phyloP scores from a whole-genome alignment of 2,888 invertebrate genomes.

The Stenchaetothrips biformis region DNA sequence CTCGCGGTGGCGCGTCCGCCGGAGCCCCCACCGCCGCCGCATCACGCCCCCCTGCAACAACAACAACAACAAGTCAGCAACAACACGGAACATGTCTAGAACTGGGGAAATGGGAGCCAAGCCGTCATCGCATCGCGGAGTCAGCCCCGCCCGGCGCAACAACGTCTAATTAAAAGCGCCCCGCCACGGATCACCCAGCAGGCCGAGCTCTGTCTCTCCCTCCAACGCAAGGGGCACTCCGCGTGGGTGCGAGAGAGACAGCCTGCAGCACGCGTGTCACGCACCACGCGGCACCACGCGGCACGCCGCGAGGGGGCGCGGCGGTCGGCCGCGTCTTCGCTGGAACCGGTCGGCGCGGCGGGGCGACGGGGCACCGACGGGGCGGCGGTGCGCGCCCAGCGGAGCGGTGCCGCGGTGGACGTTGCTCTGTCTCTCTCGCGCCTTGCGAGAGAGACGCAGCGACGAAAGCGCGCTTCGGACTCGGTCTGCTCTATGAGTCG shows the following conservation, averaged over 20 bases:
- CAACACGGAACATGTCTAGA: background rate
- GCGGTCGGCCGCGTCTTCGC: no score
- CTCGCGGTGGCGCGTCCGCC: conserved; percentile 8
- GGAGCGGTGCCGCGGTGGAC: background rate
- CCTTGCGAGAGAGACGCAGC: no score
- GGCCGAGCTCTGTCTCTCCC: no score
- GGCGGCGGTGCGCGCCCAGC: background rate
- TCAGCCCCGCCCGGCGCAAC: background rate
- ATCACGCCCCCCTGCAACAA: background rate
- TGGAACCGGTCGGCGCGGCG: background rate
- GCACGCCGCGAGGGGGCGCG: no score
- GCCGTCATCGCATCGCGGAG: background rate
- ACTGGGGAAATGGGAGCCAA: no score
- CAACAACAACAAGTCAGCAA: background rate
- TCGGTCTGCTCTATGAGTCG: background rate
- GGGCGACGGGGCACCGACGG: background rate
- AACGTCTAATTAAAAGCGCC: background rate
- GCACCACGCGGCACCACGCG: no score
- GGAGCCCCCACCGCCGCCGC: background rate
- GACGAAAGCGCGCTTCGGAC: no score
- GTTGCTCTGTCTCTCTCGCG: no score
- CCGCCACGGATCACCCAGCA: no score
- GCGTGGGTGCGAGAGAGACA: no score
- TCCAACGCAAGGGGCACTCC: no score
- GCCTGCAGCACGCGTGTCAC: no score